Percentiles rank a stretch among this genome's conserved stretches.
phyloP scores from a whole-genome alignment of 2,113 vertebrate species.

The Eulacestoma nigropectus region DNA sequence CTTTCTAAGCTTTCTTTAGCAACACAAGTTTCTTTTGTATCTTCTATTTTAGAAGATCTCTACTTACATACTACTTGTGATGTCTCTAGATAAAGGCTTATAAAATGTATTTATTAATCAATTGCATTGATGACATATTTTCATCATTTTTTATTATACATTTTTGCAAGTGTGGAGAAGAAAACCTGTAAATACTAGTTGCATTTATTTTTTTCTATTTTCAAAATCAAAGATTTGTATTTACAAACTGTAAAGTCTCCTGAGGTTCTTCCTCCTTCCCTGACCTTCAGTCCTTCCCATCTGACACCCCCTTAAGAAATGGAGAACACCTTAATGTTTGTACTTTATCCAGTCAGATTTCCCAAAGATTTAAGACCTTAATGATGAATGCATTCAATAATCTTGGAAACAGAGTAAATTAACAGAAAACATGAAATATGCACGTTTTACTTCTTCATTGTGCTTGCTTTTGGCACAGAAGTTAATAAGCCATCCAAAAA shows the following conservation, averaged over 20 bases:
- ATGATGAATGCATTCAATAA: not conserved
- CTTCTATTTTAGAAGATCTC: not conserved
- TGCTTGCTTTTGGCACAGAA: not conserved
- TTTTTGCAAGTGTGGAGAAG: not conserved
- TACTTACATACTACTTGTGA: not conserved
- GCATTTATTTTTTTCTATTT: not conserved
- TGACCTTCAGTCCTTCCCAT: not conserved
- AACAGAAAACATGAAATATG: not conserved
- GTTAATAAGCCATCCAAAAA: not conserved
- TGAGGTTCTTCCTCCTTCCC: not conserved
- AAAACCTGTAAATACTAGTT: not conserved
- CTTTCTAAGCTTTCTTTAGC: not conserved
- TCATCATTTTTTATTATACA: not conserved
- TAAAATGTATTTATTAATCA: not conserved
- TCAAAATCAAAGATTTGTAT: not conserved
- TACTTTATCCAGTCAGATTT: not conserved
- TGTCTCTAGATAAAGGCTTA: not conserved
- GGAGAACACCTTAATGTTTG: not conserved
- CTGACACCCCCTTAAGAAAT: accelerated
- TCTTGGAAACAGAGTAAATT: not conserved
- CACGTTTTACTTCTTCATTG: not conserved
- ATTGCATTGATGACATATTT: not conserved
- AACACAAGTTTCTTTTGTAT: not conserved
- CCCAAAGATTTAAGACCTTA: not conserved
- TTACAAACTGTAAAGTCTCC: not conserved